These are phyloP conservation scores for Rugalucina vietnamica DNA, from an alignment of 2,888 invertebrate species.

Conservation along the genomic window DNA sequence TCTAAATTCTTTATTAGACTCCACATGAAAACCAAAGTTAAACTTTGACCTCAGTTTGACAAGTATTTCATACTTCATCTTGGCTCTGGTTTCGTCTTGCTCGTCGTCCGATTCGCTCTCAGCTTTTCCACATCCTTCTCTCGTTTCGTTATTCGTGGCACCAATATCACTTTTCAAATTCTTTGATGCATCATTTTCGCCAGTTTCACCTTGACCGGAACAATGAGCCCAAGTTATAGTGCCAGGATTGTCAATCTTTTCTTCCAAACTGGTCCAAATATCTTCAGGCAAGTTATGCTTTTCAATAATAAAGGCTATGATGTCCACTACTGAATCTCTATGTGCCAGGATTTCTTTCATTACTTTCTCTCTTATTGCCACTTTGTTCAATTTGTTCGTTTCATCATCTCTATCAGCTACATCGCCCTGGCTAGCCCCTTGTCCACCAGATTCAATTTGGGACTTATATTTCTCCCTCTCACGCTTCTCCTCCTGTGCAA, in stretches of 20 bases:
- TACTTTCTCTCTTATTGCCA: background rate
- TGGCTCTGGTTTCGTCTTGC: background rate
- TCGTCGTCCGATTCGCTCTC: background rate
- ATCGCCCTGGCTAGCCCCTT: background rate
- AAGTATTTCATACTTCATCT: background rate
- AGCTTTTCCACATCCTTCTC: background rate
- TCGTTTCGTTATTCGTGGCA: background rate
- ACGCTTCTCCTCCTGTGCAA: conserved; percentile 1
- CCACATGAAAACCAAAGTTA: too few relatives aligned
- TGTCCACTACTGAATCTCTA: background rate
- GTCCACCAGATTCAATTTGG: background rate
- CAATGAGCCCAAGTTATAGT: too few relatives aligned
- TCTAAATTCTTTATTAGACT: too few relatives aligned
- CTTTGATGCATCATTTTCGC: background rate
- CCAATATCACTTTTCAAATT: background rate
- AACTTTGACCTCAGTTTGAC: background rate
- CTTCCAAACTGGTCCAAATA: conserved; percentile 21
- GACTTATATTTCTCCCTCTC: background rate
- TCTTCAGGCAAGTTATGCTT: conserved; percentile 36
- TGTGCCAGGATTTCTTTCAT: background rate
- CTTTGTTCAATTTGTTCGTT: background rate
- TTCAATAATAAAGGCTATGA: conserved; percentile 26
- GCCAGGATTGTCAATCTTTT: conserved; percentile 9
- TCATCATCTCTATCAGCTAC: background rate
- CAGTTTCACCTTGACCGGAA: background rate